phyloP scores from a whole-genome alignment of 2,797 vertebrate species.

The Borostomias antarcticus region DNA sequence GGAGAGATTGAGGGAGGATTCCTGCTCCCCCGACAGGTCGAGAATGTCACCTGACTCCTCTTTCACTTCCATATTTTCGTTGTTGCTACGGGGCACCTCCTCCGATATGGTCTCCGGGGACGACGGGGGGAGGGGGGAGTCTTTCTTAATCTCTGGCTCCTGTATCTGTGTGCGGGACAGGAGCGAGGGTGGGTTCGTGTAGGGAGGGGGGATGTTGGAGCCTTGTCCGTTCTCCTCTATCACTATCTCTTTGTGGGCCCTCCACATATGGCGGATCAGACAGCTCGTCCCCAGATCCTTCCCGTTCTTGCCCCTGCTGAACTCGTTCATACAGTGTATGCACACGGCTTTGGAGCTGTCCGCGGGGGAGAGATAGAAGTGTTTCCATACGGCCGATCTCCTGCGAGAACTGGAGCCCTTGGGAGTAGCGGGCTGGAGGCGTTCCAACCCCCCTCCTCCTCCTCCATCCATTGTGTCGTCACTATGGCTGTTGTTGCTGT shows the following conservation, averaged over 20 bases:
- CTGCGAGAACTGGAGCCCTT: slow-evolving; percentile 90
- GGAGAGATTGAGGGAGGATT: slow-evolving; percentile 76
- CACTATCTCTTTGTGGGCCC: slow-evolving; percentile 94
- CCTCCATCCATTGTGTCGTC: slow-evolving; percentile 83
- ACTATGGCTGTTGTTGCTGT: slow-evolving; percentile 65
- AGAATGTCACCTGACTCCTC: slow-evolving; percentile 79
- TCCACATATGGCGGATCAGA: slow-evolving; percentile 97
- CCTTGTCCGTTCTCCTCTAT: slow-evolving; percentile 92
- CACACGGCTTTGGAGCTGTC: slow-evolving; percentile 98
- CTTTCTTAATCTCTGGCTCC: slow-evolving; percentile 81
- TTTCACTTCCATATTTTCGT: slow-evolving; percentile 69
- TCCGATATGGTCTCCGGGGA: slow-evolving; percentile 85
- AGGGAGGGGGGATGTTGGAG: slow-evolving; percentile 87
- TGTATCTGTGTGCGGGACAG: slow-evolving; percentile 81
- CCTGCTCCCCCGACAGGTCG: slow-evolving; percentile 74
- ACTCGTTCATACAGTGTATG: slow-evolving; percentile 97
- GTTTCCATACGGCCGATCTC: slow-evolving; percentile 97
- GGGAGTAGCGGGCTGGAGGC: slow-evolving; percentile 70
- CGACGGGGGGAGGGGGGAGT: slow-evolving; percentile 72
- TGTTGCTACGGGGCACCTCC: slow-evolving; percentile 73
- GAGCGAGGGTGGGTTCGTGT: slow-evolving; percentile 85
- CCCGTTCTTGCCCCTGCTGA: slow-evolving; percentile 96
- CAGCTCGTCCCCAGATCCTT: slow-evolving; percentile 97
- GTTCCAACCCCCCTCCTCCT: slow-evolving; percentile 74
- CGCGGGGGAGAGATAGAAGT: slow-evolving; percentile 94